Evolutionary conservation across 2,888 invertebrate genomes (phyloP).

Genomic region (Hofmannophila pseudospretella): DNA sequence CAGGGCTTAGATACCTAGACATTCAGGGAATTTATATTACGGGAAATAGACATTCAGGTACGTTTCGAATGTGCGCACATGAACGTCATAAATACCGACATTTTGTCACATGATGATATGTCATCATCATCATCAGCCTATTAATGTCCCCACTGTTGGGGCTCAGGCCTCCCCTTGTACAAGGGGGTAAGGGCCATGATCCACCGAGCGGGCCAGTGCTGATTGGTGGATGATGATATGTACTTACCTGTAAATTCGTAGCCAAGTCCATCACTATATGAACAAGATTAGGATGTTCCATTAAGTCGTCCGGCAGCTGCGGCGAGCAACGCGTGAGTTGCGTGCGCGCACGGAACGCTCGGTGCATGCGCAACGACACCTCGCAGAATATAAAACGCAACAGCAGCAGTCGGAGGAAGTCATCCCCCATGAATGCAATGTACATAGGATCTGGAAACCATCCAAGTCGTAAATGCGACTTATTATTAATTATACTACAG

Average conservation of each 20-base stretch:
- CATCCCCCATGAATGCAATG: constrained; percentile 95
- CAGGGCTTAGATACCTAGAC: too few relatives aligned
- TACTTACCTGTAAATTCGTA: constrained; percentile 88
- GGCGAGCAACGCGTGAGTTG: constrained; percentile 93
- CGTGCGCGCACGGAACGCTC: constrained; percentile 89
- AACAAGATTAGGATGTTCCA: constrained; percentile 89
- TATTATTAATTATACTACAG: not conserved
- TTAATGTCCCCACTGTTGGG: too few relatives aligned
- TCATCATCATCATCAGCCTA: too few relatives aligned
- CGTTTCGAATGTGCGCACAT: too few relatives aligned
- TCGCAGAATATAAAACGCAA: constrained; percentile 96
- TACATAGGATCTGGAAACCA: constrained; percentile 80
- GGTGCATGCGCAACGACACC: constrained; percentile 91
- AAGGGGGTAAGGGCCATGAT: too few relatives aligned
- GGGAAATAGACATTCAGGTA: too few relatives aligned
- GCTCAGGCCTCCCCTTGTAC: too few relatives aligned
- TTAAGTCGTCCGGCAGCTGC: constrained; percentile 90
- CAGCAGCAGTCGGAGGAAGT: constrained; percentile 92
- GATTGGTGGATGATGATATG: too few relatives aligned
- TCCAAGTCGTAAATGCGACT: not conserved
- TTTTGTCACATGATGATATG: too few relatives aligned
- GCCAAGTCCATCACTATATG: constrained; percentile 91
- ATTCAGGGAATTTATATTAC: too few relatives aligned
- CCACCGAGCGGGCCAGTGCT: too few relatives aligned
- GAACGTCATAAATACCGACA: too few relatives aligned